Percentiles rank a stretch among this genome's conserved stretches.
These are phyloP conservation scores for Chlorodrepanis virens DNA, from an alignment of 2,113 vertebrate species.

Conservation along the genomic window DNA sequence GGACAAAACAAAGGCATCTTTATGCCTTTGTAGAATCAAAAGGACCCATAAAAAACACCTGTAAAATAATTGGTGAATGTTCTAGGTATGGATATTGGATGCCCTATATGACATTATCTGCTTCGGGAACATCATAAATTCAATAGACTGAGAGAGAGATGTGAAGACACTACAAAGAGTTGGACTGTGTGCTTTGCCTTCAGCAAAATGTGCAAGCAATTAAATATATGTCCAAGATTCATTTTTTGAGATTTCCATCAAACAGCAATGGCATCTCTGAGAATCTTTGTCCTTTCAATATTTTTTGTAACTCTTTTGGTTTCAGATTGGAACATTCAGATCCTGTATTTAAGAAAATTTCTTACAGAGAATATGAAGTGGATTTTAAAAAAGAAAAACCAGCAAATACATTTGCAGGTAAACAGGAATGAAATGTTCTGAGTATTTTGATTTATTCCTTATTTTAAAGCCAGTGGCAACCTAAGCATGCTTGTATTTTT, in stretches of 20 bases:
- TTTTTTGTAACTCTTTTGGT: constrained; percentile 3
- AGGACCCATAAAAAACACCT: not conserved
- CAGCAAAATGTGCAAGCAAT: not conserved
- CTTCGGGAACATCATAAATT: not conserved
- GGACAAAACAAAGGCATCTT: not conserved
- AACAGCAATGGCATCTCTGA: not conserved
- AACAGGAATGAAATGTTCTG: constrained; percentile 31
- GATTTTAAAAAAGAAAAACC: constrained; percentile 83
- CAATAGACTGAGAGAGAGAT: not conserved
- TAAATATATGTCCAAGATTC: not conserved
- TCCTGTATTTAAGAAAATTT: constrained; percentile 86
- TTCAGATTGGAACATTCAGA: constrained; percentile 48
- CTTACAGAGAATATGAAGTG: constrained; percentile 90
- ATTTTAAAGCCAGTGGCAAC: not conserved
- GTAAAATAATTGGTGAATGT: not conserved
- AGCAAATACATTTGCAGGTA: constrained; percentile 82
- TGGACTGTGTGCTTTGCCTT: not conserved
- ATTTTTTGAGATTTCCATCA: not conserved
- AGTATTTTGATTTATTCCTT: not conserved
- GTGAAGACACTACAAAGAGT: not conserved
- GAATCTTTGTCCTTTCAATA: not conserved
- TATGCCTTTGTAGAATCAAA: not conserved
- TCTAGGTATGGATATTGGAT: not conserved
- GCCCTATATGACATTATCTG: not conserved
- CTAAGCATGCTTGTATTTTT: not conserved